Base-by-base conservation (phyloP, 2,888 invertebrate genomes). In the Catocala sponsa region DNA sequence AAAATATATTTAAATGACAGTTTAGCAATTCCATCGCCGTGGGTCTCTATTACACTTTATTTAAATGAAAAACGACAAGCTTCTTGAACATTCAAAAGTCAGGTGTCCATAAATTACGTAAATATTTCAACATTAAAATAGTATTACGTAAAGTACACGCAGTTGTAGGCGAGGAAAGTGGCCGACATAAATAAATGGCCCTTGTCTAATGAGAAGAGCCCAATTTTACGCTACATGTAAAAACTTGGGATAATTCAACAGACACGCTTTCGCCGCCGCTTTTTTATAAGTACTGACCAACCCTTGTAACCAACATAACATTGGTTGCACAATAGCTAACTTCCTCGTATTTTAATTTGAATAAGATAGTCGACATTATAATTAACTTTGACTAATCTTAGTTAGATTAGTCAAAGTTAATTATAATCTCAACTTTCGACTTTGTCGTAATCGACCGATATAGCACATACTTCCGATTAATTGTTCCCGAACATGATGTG, bases 191-290 rank as follows among this genome's bases (percentile, higher is more conserved):
- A 88, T 81, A 89, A 90, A 90, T 89, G 85, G 81, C 64, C 76
- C 81, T 76, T 62, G 70, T 79, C 83, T 89, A 88, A 90, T 86
- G 86, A 86, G 84, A 83, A 72, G 78, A 72, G 79, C 80, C 85
- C 89, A 90, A 90, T 90, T 90, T 87, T 80, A 82, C 86, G 86
- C 82, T 85, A 86, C 84, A 83, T 78, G 81, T 74, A 80, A 81
- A 79, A 81, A 80, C 79, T 76, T 69, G 78, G 80, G 76, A 80
- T 85, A 83, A 86, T 82, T 85, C 81, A 70, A 70, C 78, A 76
- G 66, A 74, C 70, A 80, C 81, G 81, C 77, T 79, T 80, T 78
- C 65, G 53, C 74, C 59, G 75, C 44, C 38, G 58, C 49, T 66
- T 70, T 73, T 62, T 54, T 59, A 50, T 53, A 70, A 62, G 56